These are phyloP conservation scores for Zelleria hepariella DNA, from an alignment of 2,888 invertebrate species.

Conservation along the genomic window DNA sequence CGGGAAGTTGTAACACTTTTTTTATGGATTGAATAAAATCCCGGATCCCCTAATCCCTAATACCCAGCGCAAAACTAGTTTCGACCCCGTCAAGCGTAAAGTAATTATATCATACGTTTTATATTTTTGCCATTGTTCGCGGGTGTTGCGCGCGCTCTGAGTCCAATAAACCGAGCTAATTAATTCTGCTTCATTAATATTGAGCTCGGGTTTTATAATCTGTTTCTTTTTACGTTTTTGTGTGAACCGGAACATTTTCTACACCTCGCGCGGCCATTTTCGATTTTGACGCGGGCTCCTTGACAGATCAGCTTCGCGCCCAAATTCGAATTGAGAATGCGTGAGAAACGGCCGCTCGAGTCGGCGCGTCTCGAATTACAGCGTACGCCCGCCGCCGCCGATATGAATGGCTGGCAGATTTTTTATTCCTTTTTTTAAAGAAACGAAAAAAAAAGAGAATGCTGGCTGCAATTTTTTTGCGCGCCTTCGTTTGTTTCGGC, in stretches of 20 bases:
- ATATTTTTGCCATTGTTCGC: constrained; percentile 5
- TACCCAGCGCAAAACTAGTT: neutral
- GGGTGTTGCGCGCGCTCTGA: neutral
- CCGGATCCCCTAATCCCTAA: constrained; percentile 18
- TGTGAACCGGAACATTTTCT: neutral
- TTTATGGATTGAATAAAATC: constrained; percentile 39
- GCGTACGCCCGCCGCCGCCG: constrained; percentile 25
- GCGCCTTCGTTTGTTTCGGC: constrained; percentile 10
- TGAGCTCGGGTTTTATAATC: neutral
- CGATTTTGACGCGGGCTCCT: neutral
- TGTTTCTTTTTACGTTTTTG: neutral
- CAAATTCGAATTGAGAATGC: constrained; percentile 55
- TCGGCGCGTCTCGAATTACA: constrained; percentile 43
- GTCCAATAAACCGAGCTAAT: neutral
- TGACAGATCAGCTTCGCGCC: constrained; percentile 48
- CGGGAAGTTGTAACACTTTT: constrained; percentile 45
- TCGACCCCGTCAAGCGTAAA: neutral
- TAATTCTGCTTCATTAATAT: constrained; percentile 6
- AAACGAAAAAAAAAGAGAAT: constrained; percentile 16
- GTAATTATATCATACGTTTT: constrained; percentile 1
- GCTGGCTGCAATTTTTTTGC: constrained; percentile 30
- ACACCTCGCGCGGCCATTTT: neutral
- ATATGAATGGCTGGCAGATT: constrained; percentile 42
- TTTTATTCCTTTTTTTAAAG: constrained; percentile 12
- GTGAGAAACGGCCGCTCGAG: constrained; percentile 47